phyloP scores from a whole-genome alignment of 2,113 vertebrate genomes.

The Noturus placidus region DNA sequence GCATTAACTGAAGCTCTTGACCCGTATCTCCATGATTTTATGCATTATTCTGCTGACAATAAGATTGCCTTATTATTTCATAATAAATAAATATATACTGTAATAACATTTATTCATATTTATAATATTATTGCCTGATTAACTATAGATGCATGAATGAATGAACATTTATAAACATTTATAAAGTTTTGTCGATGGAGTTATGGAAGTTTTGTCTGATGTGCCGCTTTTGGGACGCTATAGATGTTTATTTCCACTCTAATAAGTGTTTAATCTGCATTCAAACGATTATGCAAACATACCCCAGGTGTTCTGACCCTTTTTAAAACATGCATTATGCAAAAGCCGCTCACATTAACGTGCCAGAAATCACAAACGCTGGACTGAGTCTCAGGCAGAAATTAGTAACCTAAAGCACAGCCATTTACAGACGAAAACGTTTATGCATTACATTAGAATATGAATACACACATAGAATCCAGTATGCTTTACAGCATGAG shows the following conservation, averaged over 20 bases:
- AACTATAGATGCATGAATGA: not conserved
- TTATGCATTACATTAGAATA: constrained; percentile 16
- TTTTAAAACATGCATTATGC: constrained; percentile 30
- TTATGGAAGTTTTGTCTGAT: not conserved
- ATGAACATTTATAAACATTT: not conserved
- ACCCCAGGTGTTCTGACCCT: constrained; percentile 21
- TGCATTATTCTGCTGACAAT: not conserved
- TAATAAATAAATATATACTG: too few relatives aligned
- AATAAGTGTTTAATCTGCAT: constrained; percentile 17
- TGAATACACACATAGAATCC: not conserved
- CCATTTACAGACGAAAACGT: not conserved
- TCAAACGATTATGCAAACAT: constrained; percentile 32
- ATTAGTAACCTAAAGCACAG: constrained; percentile 24
- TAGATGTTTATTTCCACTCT: not conserved
- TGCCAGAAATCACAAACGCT: constrained; percentile 18
- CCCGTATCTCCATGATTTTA: not conserved
- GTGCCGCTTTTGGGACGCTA: not conserved
- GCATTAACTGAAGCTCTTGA: not conserved
- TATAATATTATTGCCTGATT: not conserved
- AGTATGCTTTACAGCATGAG: not conserved
- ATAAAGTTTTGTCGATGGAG: not conserved
- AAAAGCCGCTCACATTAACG: not conserved
- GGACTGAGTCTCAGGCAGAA: constrained; percentile 5
- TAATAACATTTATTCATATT: not conserved
- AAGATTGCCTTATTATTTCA: not conserved